Percentiles rank a stretch among this genome's conserved stretches.
These are phyloP conservation scores for Pseudolycoriella hygida DNA, from an alignment of 2,888 invertebrate species.

Conservation along the genomic window DNA sequence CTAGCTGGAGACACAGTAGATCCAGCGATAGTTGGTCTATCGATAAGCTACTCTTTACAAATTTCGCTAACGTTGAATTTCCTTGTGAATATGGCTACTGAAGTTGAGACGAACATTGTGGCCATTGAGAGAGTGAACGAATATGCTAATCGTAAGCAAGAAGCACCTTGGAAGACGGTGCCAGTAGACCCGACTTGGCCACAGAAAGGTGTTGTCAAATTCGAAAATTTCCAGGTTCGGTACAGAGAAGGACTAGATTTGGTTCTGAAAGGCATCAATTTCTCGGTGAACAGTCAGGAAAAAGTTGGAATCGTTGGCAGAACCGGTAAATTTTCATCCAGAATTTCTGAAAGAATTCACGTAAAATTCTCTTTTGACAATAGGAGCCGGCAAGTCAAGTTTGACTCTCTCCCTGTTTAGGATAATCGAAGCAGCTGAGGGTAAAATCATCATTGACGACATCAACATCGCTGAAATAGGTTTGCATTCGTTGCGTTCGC, in stretches of 20 bases:
- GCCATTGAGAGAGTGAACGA: slow-evolving; percentile 41
- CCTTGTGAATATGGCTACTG: slow-evolving; percentile 36
- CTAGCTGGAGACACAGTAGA: slow-evolving; percentile 18
- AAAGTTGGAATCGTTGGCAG: slow-evolving; percentile 83
- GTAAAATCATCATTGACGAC: slow-evolving; percentile 29
- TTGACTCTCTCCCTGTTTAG: slow-evolving; percentile 73
- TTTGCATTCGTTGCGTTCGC: slow-evolving; percentile 28
- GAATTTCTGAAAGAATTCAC: too few species aligned
- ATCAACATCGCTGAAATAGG: slow-evolving; percentile 28
- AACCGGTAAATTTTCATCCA: too few species aligned
- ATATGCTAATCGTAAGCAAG: slow-evolving; percentile 28
- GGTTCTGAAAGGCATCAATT: slow-evolving; percentile 64
- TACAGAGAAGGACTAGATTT: slow-evolving; percentile 76
- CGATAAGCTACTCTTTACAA: slow-evolving; percentile 30
- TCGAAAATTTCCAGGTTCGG: slow-evolving; percentile 65
- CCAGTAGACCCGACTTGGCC: slow-evolving; percentile 58
- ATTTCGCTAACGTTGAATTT: slow-evolving; percentile 35
- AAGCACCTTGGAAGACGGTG: slow-evolving; percentile 16
- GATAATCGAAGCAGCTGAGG: slow-evolving; percentile 45
- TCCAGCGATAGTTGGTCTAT: slow-evolving; percentile 33
- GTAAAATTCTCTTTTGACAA: too few species aligned
- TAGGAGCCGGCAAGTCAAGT: slow-evolving; percentile 87
- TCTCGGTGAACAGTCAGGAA: slow-evolving; percentile 62
- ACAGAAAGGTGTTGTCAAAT: slow-evolving; percentile 54
- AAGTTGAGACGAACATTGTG: slow-evolving; percentile 41